These are phyloP conservation scores for Podiceps cristatus DNA, from an alignment of 2,113 vertebrate species.

Conservation along the genomic window DNA sequence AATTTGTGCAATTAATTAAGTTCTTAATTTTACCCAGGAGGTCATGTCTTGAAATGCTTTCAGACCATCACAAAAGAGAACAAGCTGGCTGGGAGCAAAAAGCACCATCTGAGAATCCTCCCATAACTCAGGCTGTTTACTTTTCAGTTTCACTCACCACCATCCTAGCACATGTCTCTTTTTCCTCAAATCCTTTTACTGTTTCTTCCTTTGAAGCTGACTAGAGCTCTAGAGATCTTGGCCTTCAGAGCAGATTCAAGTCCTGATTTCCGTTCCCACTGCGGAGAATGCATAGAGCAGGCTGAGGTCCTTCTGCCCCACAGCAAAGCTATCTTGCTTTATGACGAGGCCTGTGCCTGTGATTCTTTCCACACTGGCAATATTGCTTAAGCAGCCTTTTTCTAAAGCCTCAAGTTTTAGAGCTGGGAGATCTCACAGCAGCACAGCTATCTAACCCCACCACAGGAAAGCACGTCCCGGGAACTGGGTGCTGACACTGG, in stretches of 20 bases:
- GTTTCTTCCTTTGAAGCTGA: neutral
- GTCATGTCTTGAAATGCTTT: constrained; percentile 1
- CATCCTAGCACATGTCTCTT: neutral
- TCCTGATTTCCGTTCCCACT: neutral
- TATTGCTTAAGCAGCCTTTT: neutral
- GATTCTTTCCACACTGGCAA: neutral
- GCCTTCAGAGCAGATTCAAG: neutral
- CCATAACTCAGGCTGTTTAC: neutral
- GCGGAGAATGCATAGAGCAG: neutral
- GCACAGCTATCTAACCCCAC: neutral
- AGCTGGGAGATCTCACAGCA: neutral
- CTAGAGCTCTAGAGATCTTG: neutral
- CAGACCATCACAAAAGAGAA: constrained; percentile 7
- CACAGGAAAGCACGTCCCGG: neutral
- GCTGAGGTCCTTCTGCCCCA: neutral
- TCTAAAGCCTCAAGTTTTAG: neutral
- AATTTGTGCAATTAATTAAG: neutral
- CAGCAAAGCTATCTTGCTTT: neutral
- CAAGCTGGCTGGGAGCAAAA: constrained; percentile 3
- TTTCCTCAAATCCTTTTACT: neutral
- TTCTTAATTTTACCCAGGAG: constrained; percentile 5
- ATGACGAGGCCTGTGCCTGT: neutral
- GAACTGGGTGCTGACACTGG: neutral
- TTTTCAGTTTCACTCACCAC: neutral
- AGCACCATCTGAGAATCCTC: constrained; percentile 23